These are phyloP conservation scores for Heliconius hermathena DNA, from an alignment of 1,140 invertebrate genomes.

Conservation along the genomic window DNA sequence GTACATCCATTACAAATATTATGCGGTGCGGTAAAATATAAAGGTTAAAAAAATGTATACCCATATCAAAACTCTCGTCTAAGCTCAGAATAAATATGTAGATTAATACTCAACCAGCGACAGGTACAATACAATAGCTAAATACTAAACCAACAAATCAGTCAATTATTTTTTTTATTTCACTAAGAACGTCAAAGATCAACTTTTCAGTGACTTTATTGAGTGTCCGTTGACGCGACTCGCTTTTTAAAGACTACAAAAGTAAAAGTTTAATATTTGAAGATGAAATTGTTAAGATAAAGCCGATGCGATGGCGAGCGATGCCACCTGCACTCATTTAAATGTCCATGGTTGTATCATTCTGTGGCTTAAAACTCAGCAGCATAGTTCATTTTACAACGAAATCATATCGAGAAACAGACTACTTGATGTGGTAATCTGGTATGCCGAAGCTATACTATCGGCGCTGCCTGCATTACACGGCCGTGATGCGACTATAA, in stretches of 20 bases:
- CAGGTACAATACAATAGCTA: no score
- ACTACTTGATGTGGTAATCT: conserved; percentile 76
- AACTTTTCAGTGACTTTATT: conserved; percentile 52
- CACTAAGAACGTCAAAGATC: conserved; percentile 22
- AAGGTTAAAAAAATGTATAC: no score
- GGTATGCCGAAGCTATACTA: conserved; percentile 72
- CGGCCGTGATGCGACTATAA: conserved; percentile 69
- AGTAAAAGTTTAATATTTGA: conserved; percentile 78
- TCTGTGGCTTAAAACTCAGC: conserved; percentile 22
- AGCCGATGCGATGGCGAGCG: conserved; percentile 55
- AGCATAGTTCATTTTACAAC: conserved; percentile 39
- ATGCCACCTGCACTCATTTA: conserved; percentile 71
- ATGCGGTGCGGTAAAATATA: no score
- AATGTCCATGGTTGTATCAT: conserved; percentile 26
- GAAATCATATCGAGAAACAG: conserved; percentile 50
- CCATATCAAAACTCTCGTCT: no score
- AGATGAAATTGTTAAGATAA: conserved; percentile 77
- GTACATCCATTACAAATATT: neutral
- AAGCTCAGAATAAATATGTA: no score
- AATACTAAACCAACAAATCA: neutral
- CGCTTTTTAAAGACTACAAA: conserved; percentile 72
- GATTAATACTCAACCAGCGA: no score
- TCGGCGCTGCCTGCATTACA: conserved; percentile 73
- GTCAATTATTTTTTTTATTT: neutral
- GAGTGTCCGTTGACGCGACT: conserved; percentile 60